Base-by-base conservation (phyloP, 1,140 invertebrate species). In the Atta texana region DNA sequence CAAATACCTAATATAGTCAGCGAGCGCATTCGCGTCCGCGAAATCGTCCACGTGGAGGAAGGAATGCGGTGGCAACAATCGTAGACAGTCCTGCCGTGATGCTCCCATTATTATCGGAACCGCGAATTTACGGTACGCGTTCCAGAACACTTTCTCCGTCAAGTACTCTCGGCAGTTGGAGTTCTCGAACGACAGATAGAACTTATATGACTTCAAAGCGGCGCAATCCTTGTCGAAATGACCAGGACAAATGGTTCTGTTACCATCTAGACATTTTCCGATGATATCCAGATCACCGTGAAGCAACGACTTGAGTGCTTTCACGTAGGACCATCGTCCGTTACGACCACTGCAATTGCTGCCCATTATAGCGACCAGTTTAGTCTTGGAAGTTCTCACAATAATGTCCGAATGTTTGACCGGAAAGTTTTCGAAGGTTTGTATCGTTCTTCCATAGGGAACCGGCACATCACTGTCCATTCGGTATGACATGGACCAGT, bases 141-240 rank as follows among this genome's bases (percentile, higher is more conserved):
- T 95, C 95, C 96, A 96, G 93, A 96, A 98, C 8, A 97, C 92
- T 91, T 97, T 97, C 90, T 97, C 97, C 0, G 97, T 97, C 31
- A 97, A 92, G 88, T 97, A 98, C 88, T 97, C 96, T n/a, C 94
- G 93, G 85, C 97, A 97, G 84, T 96, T 96, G 0, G 96, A 96
- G 91, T 98, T 98, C 94, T 98, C 97, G 84, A 98, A 97, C 0
- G 97, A 96, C 44, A 98, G 92, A 91, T 98, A 98, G 92, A 98
- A 98, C 87, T 97, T 96, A 92, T 98, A 98, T 0, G 94, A 69
- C 2, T 95, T 89, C 10, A 97, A 92, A 16, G 93, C 69, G 1
- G 93, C 88, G 87, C 97, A 97, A 87, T 97, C 96, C 0, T 86
- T 88, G 71, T 86, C 92, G 78, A 97, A 96, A 89, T 97, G 96